Evolutionary conservation across 2,797 vertebrate genomes (phyloP), one percentile per base, ranked within the genome.

Genomic region (Crocodylus rhombifer): DNA sequence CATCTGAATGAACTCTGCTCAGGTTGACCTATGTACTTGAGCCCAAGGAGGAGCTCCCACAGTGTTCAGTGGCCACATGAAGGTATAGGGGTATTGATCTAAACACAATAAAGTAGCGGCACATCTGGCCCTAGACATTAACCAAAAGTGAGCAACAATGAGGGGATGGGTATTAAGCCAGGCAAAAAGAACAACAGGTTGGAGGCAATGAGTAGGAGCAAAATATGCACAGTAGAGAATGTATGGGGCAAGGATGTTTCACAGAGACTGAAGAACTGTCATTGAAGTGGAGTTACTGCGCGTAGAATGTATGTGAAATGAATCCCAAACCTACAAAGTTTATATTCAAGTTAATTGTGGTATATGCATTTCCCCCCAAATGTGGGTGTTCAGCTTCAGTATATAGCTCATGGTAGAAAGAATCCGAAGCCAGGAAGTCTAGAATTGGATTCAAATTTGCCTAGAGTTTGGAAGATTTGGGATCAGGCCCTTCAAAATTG

Each of bases 281-380:
- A 88, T 78, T 21, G 93, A 94, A 93, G 94, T 93, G 78, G 33
- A 82, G 95, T 91, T 95, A 84, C 96, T 96, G 93, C 95, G 94
- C 95, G 92, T 26, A 86, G 78, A 58, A 62, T 86, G 57, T 87
- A 10, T 88, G 93, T 95, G 89, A 93, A 88, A 92, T 76, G 87
- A 42, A 89, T 14, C 58, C 90, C 77, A 80, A 89, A 80, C 8
- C 92, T 88, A 56, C 64, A 86, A 86, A 73, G 82, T 86, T 91
- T 25, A 73, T 76, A 76, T 95, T 82, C 77, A 92, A 95, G 84
- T 93, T 96, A 80, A 51, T 62, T 77, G 61, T 84, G 82, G 36
- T 95, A 86, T 61, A 94, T 62, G 77, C 80, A 86, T 96, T 96
- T 94, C 92, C 77, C 77, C 77, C 93, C 80, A 92, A 92, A 88